phyloP scores from a whole-genome alignment of 2,888 invertebrate species.

The Rhorus exstirpatorius region DNA sequence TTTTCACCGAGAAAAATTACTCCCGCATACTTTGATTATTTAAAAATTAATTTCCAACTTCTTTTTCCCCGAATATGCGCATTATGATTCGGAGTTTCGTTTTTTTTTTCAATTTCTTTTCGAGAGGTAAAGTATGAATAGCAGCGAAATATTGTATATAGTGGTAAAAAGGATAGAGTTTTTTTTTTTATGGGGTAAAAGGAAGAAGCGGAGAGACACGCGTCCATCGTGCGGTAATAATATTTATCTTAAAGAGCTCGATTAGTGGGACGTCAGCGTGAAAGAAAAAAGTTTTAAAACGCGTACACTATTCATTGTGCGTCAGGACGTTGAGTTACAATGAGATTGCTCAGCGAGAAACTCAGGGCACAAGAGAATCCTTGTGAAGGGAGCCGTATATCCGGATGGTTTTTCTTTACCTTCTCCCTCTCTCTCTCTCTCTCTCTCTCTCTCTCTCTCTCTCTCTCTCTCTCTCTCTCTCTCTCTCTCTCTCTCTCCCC shows the following conservation, averaged over 20 bases:
- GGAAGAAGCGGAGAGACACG: slow-evolving; percentile 57
- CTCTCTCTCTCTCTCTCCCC: not conserved
- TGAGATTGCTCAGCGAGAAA: slow-evolving; percentile 46
- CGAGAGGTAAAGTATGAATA: slow-evolving; percentile 5
- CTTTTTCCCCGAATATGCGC: not conserved
- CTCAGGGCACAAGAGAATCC: slow-evolving; percentile 13
- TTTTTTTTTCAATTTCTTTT: slow-evolving; percentile 46
- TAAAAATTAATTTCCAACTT: slow-evolving; percentile 13
- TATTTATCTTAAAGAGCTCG: slow-evolving; percentile 38
- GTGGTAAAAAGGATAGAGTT: not conserved
- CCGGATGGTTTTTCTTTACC: slow-evolving; percentile 17
- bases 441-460: not conserved
- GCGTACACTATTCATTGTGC: slow-evolving; percentile 74
- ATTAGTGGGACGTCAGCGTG: slow-evolving; percentile 52
- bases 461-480: not conserved
- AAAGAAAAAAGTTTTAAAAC: slow-evolving; percentile 57
- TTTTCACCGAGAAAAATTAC: not conserved
- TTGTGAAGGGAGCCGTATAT: slow-evolving; percentile 57
- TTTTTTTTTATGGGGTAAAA: not conserved
- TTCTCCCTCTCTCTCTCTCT: not conserved
- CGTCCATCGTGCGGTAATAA: slow-evolving; percentile 62
- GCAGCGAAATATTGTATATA: not conserved
- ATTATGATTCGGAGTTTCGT: slow-evolving; percentile 35
- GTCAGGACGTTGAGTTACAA: slow-evolving; percentile 39
- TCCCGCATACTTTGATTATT: not conserved